Percentiles rank a stretch among this genome's conserved stretches.
phyloP scores from a whole-genome alignment of 2,888 invertebrate species.

The Zygothrica quintamaculata region DNA sequence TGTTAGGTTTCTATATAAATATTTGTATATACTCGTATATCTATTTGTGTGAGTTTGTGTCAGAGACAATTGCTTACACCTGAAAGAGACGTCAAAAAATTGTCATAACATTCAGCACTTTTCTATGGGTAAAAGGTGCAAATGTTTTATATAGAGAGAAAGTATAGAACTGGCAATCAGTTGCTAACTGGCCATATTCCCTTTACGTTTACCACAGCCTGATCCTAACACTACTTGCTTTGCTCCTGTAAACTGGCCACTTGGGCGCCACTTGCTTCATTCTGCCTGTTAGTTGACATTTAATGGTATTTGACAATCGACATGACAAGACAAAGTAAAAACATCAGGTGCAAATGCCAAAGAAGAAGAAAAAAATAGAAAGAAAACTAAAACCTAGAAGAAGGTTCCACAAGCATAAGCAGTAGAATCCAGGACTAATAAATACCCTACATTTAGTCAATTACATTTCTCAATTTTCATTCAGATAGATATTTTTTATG shows the following conservation, averaged over 20 bases:
- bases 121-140: slow-evolving; percentile 46
- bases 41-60: no score
- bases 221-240: slow-evolving; percentile 1
- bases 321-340: slow-evolving; percentile 50
- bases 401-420: no score
- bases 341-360: slow-evolving; percentile 51
- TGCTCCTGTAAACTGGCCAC: slow-evolving; percentile 52
- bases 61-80: slow-evolving; percentile 51
- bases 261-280: slow-evolving; percentile 45
- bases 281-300: slow-evolving; percentile 67
- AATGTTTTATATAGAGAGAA: no score
- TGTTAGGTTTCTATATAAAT: slow-evolving; percentile 13
- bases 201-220: not conserved
- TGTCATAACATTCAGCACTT: slow-evolving; percentile 66
- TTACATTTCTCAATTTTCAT: no score
- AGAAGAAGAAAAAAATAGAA: slow-evolving; percentile 29
- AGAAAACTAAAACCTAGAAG: no score
- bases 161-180: slow-evolving; percentile 59
- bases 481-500: no score
- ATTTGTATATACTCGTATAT: slow-evolving; percentile 28
- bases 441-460: not conserved
- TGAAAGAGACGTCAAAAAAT: slow-evolving; percentile 61
- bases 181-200: slow-evolving; percentile 39
- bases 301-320: slow-evolving; percentile 75
- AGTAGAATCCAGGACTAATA: not conserved